These are phyloP conservation scores for Gavialis gangeticus DNA, from an alignment of 2,113 vertebrate species.

Conservation along the genomic window DNA sequence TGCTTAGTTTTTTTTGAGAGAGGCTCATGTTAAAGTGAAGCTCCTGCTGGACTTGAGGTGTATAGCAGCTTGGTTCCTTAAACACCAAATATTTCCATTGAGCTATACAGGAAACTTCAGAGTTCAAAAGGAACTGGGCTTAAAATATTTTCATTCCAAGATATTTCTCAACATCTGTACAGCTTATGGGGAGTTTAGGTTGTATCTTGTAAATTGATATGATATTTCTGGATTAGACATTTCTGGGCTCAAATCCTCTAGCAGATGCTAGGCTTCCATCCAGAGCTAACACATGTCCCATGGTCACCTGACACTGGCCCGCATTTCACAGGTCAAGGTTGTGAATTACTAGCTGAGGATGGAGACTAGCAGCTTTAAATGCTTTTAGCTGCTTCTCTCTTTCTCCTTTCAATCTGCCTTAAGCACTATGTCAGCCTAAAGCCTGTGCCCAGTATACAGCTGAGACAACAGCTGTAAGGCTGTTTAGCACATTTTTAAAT, in stretches of 20 bases:
- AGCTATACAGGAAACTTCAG: not conserved
- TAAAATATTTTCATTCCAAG: not conserved
- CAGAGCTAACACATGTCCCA: not conserved
- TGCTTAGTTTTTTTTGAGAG: not conserved
- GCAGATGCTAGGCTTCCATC: slow-evolving; percentile 1
- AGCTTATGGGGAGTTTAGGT: not conserved
- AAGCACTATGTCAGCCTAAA: not conserved
- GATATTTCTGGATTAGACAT: slow-evolving; percentile 37
- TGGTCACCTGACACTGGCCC: not conserved
- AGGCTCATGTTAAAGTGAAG: not conserved
- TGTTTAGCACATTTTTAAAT: not conserved
- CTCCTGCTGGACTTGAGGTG: not conserved
- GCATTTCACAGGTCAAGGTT: not conserved
- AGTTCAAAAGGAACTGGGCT: slow-evolving; percentile 17
- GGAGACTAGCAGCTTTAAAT: slow-evolving; percentile 9
- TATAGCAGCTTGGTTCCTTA: not conserved
- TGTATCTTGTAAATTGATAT: not conserved
- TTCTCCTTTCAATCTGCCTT: not conserved
- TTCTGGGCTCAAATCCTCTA: slow-evolving; percentile 28
- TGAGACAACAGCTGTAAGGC: not conserved
- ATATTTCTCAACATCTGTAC: slow-evolving; percentile 2
- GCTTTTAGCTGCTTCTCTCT: slow-evolving; percentile 14
- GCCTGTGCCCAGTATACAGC: not conserved
- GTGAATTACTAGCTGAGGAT: slow-evolving; percentile 23
- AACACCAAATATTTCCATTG: not conserved